Conservation (phyloP, 2,797 vertebrate genomes). For the Smutsia temminckii region DNA sequence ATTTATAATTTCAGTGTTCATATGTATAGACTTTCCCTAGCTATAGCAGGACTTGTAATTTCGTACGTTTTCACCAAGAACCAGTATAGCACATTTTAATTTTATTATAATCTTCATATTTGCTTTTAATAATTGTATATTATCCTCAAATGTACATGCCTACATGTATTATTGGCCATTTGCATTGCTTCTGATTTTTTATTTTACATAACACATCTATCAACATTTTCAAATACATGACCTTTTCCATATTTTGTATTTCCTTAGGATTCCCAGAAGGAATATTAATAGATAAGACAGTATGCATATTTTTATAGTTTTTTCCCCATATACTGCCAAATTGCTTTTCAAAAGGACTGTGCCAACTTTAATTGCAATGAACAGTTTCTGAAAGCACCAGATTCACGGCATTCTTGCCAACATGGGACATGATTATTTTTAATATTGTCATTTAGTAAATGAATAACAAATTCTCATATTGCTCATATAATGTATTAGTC, state of each 20-base stretch:
- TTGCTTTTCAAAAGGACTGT: conserved; percentile 37
- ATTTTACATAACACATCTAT: neutral
- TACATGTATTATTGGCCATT: neutral
- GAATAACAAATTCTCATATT: conserved; percentile 15
- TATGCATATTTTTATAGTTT: conserved; percentile 51
- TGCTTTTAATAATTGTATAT: neutral
- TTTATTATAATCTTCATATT: neutral
- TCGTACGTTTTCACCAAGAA: neutral
- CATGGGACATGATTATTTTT: conserved; percentile 56
- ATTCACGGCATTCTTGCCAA: conserved; percentile 56
- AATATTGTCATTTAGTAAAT: conserved; percentile 55
- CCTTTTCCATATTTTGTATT: conserved; percentile 46
- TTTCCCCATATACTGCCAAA: conserved; percentile 47
- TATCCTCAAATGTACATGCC: neutral
- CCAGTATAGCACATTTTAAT: neutral
- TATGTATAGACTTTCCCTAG: neutral
- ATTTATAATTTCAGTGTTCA: neutral
- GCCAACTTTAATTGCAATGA: conserved; percentile 56
- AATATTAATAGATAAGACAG: conserved; percentile 47
- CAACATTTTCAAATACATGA: conserved; percentile 30
- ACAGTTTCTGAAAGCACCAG: conserved; percentile 44
- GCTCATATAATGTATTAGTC: conserved; percentile 48
- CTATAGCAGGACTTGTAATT: neutral
- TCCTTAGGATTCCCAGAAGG: conserved; percentile 50
- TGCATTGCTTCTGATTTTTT: conserved; percentile 31